Percentiles rank a stretch among this genome's conserved stretches.
These are phyloP conservation scores for Euzetes globulus DNA, from an alignment of 2,888 invertebrate species.

Conservation along the genomic window DNA sequence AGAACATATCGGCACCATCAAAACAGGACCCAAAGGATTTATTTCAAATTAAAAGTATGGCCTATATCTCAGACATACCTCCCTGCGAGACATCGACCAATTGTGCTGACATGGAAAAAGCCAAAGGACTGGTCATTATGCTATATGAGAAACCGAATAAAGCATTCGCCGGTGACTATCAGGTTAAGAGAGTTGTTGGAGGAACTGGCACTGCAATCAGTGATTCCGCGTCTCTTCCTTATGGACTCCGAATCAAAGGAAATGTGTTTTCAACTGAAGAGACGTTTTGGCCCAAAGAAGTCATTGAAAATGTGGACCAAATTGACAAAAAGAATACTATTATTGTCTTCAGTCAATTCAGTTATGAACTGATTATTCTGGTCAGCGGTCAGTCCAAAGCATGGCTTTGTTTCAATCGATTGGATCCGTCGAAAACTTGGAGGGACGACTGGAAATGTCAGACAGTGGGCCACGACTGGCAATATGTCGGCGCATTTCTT, in stretches of 20 bases:
- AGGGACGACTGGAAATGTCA: not conserved
- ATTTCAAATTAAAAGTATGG: not conserved
- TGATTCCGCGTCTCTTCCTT: not conserved
- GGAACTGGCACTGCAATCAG: not conserved
- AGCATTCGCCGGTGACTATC: not conserved
- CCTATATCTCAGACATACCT: not conserved
- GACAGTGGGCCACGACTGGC: not conserved
- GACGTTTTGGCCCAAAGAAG: conserved; percentile 13
- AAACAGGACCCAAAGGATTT: not conserved
- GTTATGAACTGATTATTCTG: not conserved
- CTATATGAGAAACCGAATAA: not conserved
- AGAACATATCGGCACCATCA: not conserved
- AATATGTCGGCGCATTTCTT: not conserved
- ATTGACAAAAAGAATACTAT: not conserved
- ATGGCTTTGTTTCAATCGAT: not conserved
- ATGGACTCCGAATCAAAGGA: not conserved
- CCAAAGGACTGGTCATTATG: not conserved
- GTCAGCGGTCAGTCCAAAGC: not conserved
- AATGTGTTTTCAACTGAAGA: not conserved
- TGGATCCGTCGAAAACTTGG: not conserved
- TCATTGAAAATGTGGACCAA: not conserved
- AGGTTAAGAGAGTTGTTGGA: not conserved
- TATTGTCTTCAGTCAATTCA: not conserved
- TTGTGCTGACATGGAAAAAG: not conserved
- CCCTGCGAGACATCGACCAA: not conserved